Evolutionary conservation across 2,888 invertebrate genomes (phyloP), one percentile per base, ranked within the genome.

Genomic region (Noctua janthe): DNA sequence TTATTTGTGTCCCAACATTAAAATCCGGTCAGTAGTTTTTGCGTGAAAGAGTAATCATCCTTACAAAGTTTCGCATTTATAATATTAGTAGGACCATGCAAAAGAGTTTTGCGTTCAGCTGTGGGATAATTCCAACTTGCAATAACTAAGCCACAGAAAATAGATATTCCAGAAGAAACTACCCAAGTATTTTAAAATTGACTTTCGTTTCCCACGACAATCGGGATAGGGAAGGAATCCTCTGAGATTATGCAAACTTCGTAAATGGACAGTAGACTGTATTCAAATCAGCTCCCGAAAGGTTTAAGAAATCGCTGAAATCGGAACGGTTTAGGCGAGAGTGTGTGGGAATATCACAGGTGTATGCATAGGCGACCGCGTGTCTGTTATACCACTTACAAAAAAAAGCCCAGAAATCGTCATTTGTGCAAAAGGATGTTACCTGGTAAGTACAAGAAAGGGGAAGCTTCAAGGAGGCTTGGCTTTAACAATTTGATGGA

Each of bases 251-350:
- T 82, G 71, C 29, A 51, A 83, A 83, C 51, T 78, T 78, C 78
- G 47, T 67, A 67, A 81, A 82, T 62, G 78, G 71, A 77, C 71
- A 67, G 49, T 15, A n/a, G 51, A 77, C 66, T 59, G 29, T 82
- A 83, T 81, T 82, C 51, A 71, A 83, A 81, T 78, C 43, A 8
- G 49, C 47, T 67, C 67, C 71, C 62, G 49, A 81, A 80, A 80
- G 81, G 67, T 54, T 81, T 62, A 2, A 67, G 81, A 59, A 67
- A 74, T 80, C 56, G 49, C 6, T 59, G 59, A 74, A 59, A 81
- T 81, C 43, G 29, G 51, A 54, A 54, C 10, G 54, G 69, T 39
- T 62, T 6, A 47, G 51, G 13, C 13, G 29, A 39, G 47, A 39
- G 39, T 51, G 15, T 43, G 69, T 29, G n/a, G 51, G 54, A 39